Base-by-base conservation (phyloP, 1,140 invertebrate genomes). In the Lethrus apterus region DNA sequence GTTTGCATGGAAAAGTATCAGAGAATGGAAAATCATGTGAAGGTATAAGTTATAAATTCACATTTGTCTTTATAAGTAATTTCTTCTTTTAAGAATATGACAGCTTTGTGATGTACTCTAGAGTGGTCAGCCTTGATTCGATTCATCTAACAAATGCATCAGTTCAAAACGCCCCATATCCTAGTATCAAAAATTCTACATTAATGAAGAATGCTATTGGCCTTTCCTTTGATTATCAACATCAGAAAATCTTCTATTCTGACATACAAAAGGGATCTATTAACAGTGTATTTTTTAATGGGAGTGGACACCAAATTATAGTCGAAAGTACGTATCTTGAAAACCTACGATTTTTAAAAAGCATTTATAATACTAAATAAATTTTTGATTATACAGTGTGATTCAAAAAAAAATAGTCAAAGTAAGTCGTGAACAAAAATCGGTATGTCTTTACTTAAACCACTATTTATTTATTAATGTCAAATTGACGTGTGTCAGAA, bases 191-290 rank as follows among this genome's bases (percentile, higher is more conserved):
- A 46, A 78, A 84, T 54, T 74, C 73, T 41, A 74, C 77, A 2
- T 64, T 79, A 45, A 84, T 92, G 74, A 71, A 83, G 32, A 91
- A 92, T 68, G 86, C 87, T 2, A 90, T 93, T 57, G 86, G 84
- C 19, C 70, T 94, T 4, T 76, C 84, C 2, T 89, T 83, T 66
- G 85, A 91, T 68, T 89, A 88, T 61, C 68, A 70, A 44, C 69
- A 68, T 2, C 69, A 80, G 43, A 66, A 77, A 32, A 67, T 93
- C 13, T 93, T 87, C 68, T 93, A 89, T 69, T 91, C 88, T 1
- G 90, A 93, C 64, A 89, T 93, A 52, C 85, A 90, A 58, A 69
- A 78, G 48, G 86, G 85, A 34, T 81, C 84, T 38, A 90, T 94
- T 51, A 86, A 86, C 65, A 72, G 76, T 29, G 86, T 91, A n/a